These are phyloP conservation scores for Heliconius ismenius DNA, from an alignment of 2,888 invertebrate species.

Conservation along the genomic window DNA sequence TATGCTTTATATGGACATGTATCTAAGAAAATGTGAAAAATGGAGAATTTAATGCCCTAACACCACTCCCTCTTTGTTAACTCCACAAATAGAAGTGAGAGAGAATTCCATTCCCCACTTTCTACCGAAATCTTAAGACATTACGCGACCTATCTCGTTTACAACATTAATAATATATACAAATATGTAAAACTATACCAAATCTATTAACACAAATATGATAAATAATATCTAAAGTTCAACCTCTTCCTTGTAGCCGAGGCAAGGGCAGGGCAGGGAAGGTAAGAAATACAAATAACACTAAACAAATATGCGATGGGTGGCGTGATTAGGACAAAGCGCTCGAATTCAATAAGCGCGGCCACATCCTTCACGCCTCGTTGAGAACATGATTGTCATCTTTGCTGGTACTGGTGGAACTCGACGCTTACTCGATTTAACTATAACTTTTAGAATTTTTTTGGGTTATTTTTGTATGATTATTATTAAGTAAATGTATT, in stretches of 20 bases:
- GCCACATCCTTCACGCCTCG: slow-evolving; percentile 50
- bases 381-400: slow-evolving; percentile 63
- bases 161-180: neutral
- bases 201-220: neutral
- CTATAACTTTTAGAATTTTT: neutral
- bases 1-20: too few relatives aligned
- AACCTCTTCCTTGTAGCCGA: slow-evolving; percentile 15
- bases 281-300: slow-evolving; percentile 34
- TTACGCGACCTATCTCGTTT: too few relatives aligned
- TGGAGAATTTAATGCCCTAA: neutral
- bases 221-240: slow-evolving; percentile 4
- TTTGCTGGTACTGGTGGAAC: slow-evolving; percentile 37
- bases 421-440: slow-evolving; percentile 12
- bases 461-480: too few relatives aligned
- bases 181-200: neutral
- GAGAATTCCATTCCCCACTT: too few relatives aligned
- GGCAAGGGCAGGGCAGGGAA: slow-evolving; percentile 14
- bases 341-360: slow-evolving; percentile 28
- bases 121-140: too few relatives aligned
- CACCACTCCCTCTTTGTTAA: neutral
- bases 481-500: too few relatives aligned
- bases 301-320: slow-evolving; percentile 48
- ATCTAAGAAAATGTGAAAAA: too few relatives aligned
- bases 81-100: neutral
- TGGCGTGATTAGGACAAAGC: slow-evolving; percentile 50